Evolutionary conservation across 1,140 invertebrate genomes (phyloP), one percentile per base, ranked within the genome.

Genomic region (Cyclargus thomasi): DNA sequence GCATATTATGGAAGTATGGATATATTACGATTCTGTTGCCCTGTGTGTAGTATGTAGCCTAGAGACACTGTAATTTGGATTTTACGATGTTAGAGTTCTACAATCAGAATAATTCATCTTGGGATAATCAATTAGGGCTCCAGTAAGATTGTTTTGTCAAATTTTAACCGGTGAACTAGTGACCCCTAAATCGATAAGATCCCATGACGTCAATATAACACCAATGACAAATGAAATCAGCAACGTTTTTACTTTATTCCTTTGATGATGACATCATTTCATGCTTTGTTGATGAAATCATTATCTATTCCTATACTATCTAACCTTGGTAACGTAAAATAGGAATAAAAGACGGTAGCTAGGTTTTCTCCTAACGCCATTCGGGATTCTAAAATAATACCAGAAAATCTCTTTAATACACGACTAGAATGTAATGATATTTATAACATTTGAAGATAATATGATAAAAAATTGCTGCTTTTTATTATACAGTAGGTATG

Each of bases 231-330:
- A 59, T 59, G 17, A 59, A 59, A 59, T 59, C 55, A 59, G 55
- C 55, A 2, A 11, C 55, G 18, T n/a, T 59, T 59, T 59, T 59
- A 59, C 55, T 20, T 59, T 59, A 59, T 59, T 59, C 10, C 55
- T 18, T 59, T 59, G 55, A 59, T 59, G 55, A 59, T 59, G 55
- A 59, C 55, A 59, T 59, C 55, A 59, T 21, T 59, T 20, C 55
- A 21, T 20, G 18, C 18, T 21, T 59, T 21, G 55, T 59, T 18
- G 55, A 59, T 59, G 55, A 59, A 59, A 20, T 59, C 55, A 59
- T 59, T 59, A 20, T 59, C 55, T 22, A 59, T 59, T 59, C 17
- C 17, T 18, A 21, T 59, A 11, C 18, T 59, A 8, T 18, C 4
- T 21, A 59, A 59, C 55, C 55, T 59, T 59, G 55, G 55, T 59